Base-by-base conservation (phyloP, 2,797 vertebrate genomes). In the Hoplostethus atlanticus region DNA sequence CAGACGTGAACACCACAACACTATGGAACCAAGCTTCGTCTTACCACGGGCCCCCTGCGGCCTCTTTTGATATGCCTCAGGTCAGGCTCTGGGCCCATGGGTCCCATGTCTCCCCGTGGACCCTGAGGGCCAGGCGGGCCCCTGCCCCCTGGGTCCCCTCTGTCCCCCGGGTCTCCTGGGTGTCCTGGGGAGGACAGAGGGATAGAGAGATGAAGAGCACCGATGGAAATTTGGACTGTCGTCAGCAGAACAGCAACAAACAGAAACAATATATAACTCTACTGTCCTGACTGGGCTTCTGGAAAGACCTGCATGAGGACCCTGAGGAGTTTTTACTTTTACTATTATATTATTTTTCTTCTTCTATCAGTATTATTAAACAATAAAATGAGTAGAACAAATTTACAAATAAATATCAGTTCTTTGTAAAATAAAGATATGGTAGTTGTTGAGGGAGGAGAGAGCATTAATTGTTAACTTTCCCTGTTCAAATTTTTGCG, bases 81-180 rank as follows among this genome's bases (percentile, higher is more conserved):
- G 81, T 95, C 93, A 0, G 94, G 92, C 25, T 92, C 82, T 8
- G 94, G 95, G 17, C 94, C 94, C 79, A 93, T 90, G 8, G 93
- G 95, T n/a, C 95, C 95, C 92, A 95, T 94, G 85, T 93, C 86
- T 25, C 95, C 95, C n/a, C 95, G 85, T 16, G 92, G 93, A 3
- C 95, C 95, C 40, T 72, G 85, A 40, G 87, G 87, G 0, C 95
- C 95, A 8, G 92, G 74, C 0, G 55, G 84, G 9, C 95, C 94
- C 62, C 70, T 85, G 3, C 84, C 80, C 36, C 93, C 95, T 5
- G 76, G 54, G 7, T 93, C 90, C 4, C 94, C 95, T 64, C 68
- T 91, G 60, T 87, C 84, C 51, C 95, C 95, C 25, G 91, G 91
- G 63, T 90, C 79, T 47, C 95, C 95, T 72, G 88, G 92, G 55